These are phyloP conservation scores for Cryptocephalus moraei DNA, from an alignment of 2,888 invertebrate species.

Conservation along the genomic window DNA sequence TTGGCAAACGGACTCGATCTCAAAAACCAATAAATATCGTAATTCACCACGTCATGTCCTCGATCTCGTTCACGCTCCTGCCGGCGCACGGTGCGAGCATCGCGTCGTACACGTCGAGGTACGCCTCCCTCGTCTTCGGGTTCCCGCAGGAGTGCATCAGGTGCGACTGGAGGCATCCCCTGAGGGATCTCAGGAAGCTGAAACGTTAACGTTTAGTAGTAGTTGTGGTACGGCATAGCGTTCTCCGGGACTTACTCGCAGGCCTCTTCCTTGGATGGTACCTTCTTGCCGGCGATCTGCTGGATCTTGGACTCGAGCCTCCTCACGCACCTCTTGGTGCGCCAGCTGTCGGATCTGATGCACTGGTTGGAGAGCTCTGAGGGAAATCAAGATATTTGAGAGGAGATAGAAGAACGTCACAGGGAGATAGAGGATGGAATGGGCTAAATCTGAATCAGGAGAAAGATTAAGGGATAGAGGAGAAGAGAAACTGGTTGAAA, in stretches of 20 bases:
- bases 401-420: no score
- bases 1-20: no score
- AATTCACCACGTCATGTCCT: neutral
- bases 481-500: no score
- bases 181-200: conserved; percentile 9
- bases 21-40: no score
- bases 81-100: no score
- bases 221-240: no score
- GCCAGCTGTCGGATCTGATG: conserved; percentile 8
- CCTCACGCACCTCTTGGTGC: conserved; percentile 8
- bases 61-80: conserved; percentile 3
- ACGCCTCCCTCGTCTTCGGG: conserved; percentile 14
- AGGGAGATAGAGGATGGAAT: no score
- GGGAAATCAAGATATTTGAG: neutral
- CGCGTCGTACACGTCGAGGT: conserved; percentile 9
- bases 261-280: conserved; percentile 8
- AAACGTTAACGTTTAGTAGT: neutral
- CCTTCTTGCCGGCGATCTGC: conserved; percentile 5
- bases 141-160: conserved; percentile 10
- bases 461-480: no score
- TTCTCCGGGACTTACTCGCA: conserved; percentile 16
- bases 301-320: conserved; percentile 8
- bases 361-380: conserved; percentile 21
- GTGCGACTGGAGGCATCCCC: conserved; percentile 13
- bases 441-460: no score